Percentiles rank a stretch among this genome's conserved stretches.
Evolutionary conservation across 2,797 vertebrate species (phyloP).

Genomic region (Macropus fuliginosus): DNA sequence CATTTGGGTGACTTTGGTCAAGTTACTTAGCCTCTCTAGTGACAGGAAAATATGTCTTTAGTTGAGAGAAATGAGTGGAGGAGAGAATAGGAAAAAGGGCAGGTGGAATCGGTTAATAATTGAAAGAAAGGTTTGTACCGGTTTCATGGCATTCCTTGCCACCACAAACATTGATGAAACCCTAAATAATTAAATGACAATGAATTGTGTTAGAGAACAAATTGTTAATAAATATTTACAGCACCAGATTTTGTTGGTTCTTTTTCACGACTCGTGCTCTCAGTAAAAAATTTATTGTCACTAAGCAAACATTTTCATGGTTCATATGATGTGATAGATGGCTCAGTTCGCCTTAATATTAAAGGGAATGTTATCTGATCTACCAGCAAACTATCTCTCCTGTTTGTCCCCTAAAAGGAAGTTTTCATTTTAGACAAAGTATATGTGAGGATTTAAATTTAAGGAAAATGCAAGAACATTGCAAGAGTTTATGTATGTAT

Average conservation of each 20-base stretch:
- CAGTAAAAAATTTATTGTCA: constrained; percentile 48
- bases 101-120: neutral
- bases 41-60: neutral
- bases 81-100: neutral
- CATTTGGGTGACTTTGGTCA: neutral
- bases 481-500: neutral
- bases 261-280: constrained; percentile 35
- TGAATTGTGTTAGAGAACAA: constrained; percentile 10
- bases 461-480: neutral
- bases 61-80: neutral
- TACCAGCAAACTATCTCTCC: neutral
- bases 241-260: neutral
- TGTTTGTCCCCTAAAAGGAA: constrained; percentile 3
- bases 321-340: neutral
- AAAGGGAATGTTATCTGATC: constrained; percentile 31
- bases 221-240: constrained; percentile 30
- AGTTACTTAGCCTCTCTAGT: neutral
- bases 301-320: constrained; percentile 38
- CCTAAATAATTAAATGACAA: constrained; percentile 22
- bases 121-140: neutral
- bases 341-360: constrained; percentile 4
- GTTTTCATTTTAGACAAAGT: constrained; percentile 12
- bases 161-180: neutral
- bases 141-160: neutral
- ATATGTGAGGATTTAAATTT: neutral